Percentiles rank a stretch among this genome's conserved stretches.
These are phyloP conservation scores for Spisula subtruncata DNA, from an alignment of 2,888 invertebrate species.

Conservation along the genomic window DNA sequence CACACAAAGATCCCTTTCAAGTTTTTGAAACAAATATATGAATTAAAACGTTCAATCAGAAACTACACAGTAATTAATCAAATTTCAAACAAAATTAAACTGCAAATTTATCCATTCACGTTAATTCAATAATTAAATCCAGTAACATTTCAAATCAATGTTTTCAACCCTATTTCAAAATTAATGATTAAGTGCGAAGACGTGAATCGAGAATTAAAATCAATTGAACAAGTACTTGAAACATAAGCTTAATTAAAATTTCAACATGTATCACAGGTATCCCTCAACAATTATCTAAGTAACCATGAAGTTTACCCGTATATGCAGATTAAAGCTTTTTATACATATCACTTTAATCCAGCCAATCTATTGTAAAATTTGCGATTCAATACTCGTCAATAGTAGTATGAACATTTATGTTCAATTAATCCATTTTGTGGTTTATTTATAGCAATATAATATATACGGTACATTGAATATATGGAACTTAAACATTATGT, in stretches of 20 bases:
- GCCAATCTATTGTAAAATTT: constrained; percentile 49
- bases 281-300: constrained; percentile 42
- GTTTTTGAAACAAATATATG: neutral
- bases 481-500: neutral
- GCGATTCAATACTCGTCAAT: constrained; percentile 50
- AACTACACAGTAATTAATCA: neutral
- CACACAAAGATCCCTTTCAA: constrained; percentile 2
- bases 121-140: neutral
- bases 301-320: constrained; percentile 50
- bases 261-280: constrained; percentile 40
- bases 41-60: neutral
- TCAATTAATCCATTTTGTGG: constrained; percentile 46
- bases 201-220: constrained; percentile 34
- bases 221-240: constrained; percentile 43
- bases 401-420: constrained; percentile 44
- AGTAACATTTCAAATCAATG: neutral
- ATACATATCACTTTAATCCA: constrained; percentile 60
- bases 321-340: constrained; percentile 54
- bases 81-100: neutral
- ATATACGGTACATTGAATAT: neutral
- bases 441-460: constrained; percentile 40
- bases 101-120: neutral
- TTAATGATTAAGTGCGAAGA: neutral
- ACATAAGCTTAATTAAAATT: constrained; percentile 46
- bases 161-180: neutral